A percentile compares a stretch with the other conserved stretches of the same genome.
These are phyloP conservation scores for Oryzias sinensis DNA, from an alignment of 2,797 vertebrate species.

Conservation along the genomic window DNA sequence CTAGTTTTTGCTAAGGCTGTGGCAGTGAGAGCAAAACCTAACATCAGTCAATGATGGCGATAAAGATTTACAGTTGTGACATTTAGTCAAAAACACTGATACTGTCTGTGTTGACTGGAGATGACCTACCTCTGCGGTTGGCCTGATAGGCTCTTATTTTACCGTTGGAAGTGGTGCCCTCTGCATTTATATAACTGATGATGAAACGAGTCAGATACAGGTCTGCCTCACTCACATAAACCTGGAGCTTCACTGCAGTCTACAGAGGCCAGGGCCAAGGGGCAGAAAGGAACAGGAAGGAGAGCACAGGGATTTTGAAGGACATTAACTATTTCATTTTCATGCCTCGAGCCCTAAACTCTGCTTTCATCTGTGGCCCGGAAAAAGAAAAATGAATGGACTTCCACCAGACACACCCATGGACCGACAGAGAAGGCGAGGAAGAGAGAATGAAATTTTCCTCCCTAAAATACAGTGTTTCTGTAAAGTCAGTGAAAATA, in stretches of 20 bases:
- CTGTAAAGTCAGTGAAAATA: too few species aligned
- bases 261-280: slow-evolving; percentile 50
- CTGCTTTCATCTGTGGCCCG: slow-evolving; percentile 53
- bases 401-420: slow-evolving; percentile 10
- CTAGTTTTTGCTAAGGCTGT: too few species aligned
- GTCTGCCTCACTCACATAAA: slow-evolving; percentile 85
- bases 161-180: slow-evolving; percentile 81
- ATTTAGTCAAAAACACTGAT: neutral
- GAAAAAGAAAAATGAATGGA: neutral
- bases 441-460: too few species aligned
- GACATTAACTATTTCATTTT: slow-evolving; percentile 1
- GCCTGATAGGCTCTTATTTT: slow-evolving; percentile 90
- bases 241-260: slow-evolving; percentile 85
- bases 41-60: too few species aligned
- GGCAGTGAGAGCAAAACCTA: too few species aligned
- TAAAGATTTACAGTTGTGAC: too few species aligned
- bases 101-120: slow-evolving; percentile 37
- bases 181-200: slow-evolving; percentile 88
- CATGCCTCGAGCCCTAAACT: slow-evolving; percentile 13
- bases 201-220: slow-evolving; percentile 89
- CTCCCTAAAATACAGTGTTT: too few species aligned
- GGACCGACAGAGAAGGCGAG: too few species aligned
- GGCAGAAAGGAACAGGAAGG: neutral
- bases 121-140: slow-evolving; percentile 85
- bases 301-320: slow-evolving; percentile 1